A percentile compares a stretch with the other conserved stretches of the same genome.
phyloP scores from a whole-genome alignment of 2,888 invertebrate genomes.

The Camptogramma bilineatum region DNA sequence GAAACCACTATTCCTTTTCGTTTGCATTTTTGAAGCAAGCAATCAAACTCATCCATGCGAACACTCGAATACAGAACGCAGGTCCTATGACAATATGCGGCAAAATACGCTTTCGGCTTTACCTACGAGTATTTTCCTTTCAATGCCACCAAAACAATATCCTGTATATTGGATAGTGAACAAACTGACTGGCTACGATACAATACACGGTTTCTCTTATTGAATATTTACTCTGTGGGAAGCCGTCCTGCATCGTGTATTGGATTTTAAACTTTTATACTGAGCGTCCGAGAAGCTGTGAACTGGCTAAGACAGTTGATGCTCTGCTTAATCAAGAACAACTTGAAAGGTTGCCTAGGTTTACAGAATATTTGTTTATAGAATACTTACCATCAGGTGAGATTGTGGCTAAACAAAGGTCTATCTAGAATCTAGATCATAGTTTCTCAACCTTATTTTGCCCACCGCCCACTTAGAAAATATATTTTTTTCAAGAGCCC shows the following conservation, averaged over 20 bases:
- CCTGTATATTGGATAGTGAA: constrained; percentile 70
- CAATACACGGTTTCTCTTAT: constrained; percentile 69
- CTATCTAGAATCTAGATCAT: too few species aligned
- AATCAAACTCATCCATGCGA: constrained; percentile 11
- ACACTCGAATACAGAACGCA: constrained; percentile 5
- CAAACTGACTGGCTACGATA: constrained; percentile 69
- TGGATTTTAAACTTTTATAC: constrained; percentile 41
- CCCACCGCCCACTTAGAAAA: too few species aligned
- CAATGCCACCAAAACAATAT: constrained; percentile 73
- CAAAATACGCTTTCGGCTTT: constrained; percentile 34
- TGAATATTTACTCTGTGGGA: constrained; percentile 70
- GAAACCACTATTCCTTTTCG: neutral
- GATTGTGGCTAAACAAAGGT: too few species aligned
- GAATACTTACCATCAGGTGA: too few species aligned
- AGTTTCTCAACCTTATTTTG: too few species aligned
- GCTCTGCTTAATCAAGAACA: neutral
- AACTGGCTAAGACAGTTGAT: constrained; percentile 6
- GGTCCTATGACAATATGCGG: constrained; percentile 16
- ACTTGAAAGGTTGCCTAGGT: neutral
- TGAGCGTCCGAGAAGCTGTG: constrained; percentile 42
- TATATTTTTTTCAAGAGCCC: too few species aligned
- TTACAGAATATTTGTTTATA: too few species aligned
- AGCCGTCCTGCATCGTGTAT: constrained; percentile 46
- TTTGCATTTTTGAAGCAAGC: neutral
- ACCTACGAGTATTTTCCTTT: constrained; percentile 43